Evolutionary conservation across 2,113 vertebrate genomes (phyloP).

Genomic region (Cebus imitator): DNA sequence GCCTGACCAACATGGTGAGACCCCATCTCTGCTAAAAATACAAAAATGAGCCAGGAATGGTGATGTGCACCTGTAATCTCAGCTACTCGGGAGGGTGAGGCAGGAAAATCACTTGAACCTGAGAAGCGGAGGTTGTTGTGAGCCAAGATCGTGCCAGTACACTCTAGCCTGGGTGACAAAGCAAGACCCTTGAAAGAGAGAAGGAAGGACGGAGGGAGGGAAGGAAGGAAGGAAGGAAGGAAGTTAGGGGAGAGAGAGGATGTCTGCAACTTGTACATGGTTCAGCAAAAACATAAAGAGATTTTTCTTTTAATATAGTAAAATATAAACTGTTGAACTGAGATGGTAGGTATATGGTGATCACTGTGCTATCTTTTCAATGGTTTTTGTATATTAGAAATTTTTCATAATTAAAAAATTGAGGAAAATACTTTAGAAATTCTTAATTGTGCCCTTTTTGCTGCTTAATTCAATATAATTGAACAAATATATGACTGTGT

Average conservation of each 20-base stretch:
- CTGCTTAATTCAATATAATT: background rate
- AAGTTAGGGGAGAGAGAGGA: background rate
- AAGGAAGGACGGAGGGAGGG: fast-evolving
- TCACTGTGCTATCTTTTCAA: background rate
- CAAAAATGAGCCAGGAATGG: background rate
- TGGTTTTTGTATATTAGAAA: background rate
- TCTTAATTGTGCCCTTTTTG: background rate
- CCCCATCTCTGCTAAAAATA: background rate
- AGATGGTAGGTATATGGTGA: background rate
- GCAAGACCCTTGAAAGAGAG: no score
- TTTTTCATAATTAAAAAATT: background rate
- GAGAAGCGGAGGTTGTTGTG: background rate
- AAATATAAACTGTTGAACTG: background rate
- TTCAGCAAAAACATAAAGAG: background rate
- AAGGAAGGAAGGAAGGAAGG: background rate
- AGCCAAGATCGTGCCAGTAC: background rate
- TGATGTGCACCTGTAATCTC: background rate
- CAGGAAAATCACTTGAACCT: background rate
- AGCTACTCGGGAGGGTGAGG: background rate
- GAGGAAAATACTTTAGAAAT: background rate
- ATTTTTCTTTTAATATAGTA: background rate
- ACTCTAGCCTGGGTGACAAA: background rate
- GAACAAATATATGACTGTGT: background rate
- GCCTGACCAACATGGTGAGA: background rate
- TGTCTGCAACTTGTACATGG: background rate